Percentiles rank a stretch among this genome's conserved stretches.
Conservation (phyloP, 2,888 invertebrate genomes). For the Xylophagus ater region DNA sequence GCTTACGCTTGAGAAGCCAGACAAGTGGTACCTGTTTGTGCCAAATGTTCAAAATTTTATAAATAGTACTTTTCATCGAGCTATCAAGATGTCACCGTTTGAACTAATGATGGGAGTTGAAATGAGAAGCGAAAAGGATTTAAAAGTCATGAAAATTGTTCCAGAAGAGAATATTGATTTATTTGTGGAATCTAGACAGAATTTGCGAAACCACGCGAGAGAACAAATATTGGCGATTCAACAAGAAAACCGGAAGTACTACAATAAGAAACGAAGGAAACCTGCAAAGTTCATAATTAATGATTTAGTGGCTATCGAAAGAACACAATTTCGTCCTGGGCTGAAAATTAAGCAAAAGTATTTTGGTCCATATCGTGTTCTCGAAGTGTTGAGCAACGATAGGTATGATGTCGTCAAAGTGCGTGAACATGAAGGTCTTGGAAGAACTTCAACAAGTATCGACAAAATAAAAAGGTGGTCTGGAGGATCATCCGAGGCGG, state of each 20-base stretch:
- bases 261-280: slow-evolving; percentile 4
- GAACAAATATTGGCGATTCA: slow-evolving; percentile 18
- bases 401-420: slow-evolving; percentile 16
- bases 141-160: slow-evolving; percentile 5
- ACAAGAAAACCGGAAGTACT: slow-evolving; percentile 8
- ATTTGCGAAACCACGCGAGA: slow-evolving; percentile 5
- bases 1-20: neutral
- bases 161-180: neutral
- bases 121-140: slow-evolving; percentile 8
- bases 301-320: slow-evolving; percentile 17
- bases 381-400: slow-evolving; percentile 2
- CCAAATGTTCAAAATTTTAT: neutral
- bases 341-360: slow-evolving; percentile 14
- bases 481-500: slow-evolving; percentile 1
- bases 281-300: neutral
- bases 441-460: slow-evolving; percentile 4
- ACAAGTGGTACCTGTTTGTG: slow-evolving; percentile 3
- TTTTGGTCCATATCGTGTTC: slow-evolving; percentile 15
- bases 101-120: slow-evolving; percentile 8
- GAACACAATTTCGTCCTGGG: slow-evolving; percentile 16
- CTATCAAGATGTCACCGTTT: slow-evolving; percentile 7
- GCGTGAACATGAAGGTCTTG: slow-evolving; percentile 13
- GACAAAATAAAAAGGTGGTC: slow-evolving; percentile 16
- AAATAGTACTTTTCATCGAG: slow-evolving; percentile 6
- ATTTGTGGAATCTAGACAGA: slow-evolving; percentile 4